Evolutionary conservation across 2,797 vertebrate genomes (phyloP).

Genomic region (Sciurus carolinensis): DNA sequence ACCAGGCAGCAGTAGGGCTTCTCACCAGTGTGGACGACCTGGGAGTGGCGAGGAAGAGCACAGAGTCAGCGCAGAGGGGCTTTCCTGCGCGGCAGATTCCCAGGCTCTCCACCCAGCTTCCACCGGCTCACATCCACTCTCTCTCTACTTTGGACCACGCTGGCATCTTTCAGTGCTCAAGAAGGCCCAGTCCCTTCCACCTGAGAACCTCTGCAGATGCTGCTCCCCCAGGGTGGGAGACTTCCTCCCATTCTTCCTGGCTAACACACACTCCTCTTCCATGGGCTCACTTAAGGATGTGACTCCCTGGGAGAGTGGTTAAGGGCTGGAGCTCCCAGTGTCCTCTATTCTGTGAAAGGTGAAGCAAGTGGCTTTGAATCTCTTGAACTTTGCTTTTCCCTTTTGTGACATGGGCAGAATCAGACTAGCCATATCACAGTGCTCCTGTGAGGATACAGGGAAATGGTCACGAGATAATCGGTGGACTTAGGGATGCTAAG

Average conservation of each 20-base stretch:
- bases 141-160: not conserved
- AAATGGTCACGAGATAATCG: not conserved
- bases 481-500: not conserved
- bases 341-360: not conserved
- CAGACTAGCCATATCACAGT: not conserved
- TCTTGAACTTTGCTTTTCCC: not conserved
- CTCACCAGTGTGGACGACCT: slow-evolving; percentile 87
- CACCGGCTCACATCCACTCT: not conserved
- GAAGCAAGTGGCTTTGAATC: not conserved
- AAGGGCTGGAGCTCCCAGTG: not conserved
- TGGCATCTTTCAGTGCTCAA: not conserved
- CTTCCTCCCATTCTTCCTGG: not conserved
- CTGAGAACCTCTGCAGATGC: not conserved
- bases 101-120: fast-evolving
- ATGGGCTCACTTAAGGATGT: not conserved
- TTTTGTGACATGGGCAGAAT: not conserved
- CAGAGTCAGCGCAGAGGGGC: no score
- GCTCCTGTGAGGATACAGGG: not conserved
- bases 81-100: fast-evolving
- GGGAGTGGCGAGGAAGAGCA: slow-evolving; percentile 84
- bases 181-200: no score
- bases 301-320: not conserved
- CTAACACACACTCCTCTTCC: not conserved
- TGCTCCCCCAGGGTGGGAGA: not conserved
- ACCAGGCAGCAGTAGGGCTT: slow-evolving; percentile 87